Percentiles rank a stretch among this genome's conserved stretches.
These are phyloP conservation scores for Pogoniulus pusillus DNA, from an alignment of 2,797 vertebrate species.

Conservation along the genomic window DNA sequence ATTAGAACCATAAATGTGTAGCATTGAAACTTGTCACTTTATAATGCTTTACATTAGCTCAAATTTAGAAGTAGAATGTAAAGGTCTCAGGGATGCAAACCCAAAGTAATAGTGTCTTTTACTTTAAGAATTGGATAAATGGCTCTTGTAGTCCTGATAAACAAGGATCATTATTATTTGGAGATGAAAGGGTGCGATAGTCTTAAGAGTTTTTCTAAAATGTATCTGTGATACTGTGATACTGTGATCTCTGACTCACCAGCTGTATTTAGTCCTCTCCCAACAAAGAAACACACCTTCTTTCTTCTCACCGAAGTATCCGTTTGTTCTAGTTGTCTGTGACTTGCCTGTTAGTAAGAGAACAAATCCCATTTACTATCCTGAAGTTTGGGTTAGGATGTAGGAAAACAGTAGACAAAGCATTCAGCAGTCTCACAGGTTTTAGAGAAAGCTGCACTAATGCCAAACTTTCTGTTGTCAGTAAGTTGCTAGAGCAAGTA, in stretches of 20 bases:
- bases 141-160: background rate
- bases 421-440: background rate
- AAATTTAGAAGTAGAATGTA: background rate
- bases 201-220: background rate
- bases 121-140: background rate
- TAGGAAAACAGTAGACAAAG: background rate
- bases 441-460: conserved; percentile 10
- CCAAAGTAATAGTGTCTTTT: background rate
- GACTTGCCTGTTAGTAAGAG: background rate
- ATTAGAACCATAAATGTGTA: background rate
- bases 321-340: background rate
- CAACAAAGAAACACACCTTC: background rate
- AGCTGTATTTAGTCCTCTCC: background rate
- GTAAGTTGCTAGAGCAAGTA: background rate
- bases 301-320: conserved; percentile 14
- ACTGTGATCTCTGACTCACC: background rate
- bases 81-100: background rate
- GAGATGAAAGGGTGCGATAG: background rate
- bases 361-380: background rate
- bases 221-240: too few relatives aligned
- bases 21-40: background rate
- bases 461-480: background rate
- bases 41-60: background rate
- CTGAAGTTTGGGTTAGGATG: background rate
- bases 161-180: background rate